These are phyloP conservation scores for Diphyllodes magnificus DNA, from an alignment of 2,113 vertebrate genomes.

Conservation along the genomic window DNA sequence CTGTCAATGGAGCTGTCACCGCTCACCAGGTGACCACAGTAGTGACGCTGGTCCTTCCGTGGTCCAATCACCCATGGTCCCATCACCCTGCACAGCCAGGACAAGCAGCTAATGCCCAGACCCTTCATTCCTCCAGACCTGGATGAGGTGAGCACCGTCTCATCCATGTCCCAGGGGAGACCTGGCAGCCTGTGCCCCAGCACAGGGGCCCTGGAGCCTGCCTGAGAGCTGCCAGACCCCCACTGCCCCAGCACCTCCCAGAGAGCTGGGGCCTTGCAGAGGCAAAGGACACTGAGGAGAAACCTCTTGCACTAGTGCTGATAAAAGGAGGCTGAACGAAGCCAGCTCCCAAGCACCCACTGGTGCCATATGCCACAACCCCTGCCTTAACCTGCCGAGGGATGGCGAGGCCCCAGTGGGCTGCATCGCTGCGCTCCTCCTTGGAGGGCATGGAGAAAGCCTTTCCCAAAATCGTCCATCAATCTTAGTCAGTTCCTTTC, in stretches of 20 bases:
- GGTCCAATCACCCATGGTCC: not conserved
- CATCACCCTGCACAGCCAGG: rapidly evolving
- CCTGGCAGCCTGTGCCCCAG: not conserved
- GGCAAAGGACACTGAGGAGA: not conserved
- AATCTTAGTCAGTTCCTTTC: not conserved
- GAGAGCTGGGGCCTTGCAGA: not conserved
- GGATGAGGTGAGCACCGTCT: not conserved
- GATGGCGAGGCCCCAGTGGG: rapidly evolving
- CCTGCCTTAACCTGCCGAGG: not conserved
- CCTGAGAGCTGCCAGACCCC: not conserved
- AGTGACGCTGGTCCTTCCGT: not conserved
- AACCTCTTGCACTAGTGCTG: not conserved
- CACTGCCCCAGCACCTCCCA: not conserved
- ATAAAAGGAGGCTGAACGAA: not conserved
- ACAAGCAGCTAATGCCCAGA: not conserved
- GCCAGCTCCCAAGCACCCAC: not conserved
- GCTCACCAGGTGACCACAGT: not conserved
- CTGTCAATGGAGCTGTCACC: not conserved
- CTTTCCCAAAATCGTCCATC: not conserved
- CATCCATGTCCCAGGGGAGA: not conserved
- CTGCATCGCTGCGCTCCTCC: not conserved
- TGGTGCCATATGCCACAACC: not conserved
- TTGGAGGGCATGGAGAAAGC: not conserved
- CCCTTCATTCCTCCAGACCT: not conserved
- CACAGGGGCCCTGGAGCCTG: not conserved